Evolutionary conservation across 2,797 vertebrate genomes (phyloP).

Genomic region (Pelobates cultripes): DNA sequence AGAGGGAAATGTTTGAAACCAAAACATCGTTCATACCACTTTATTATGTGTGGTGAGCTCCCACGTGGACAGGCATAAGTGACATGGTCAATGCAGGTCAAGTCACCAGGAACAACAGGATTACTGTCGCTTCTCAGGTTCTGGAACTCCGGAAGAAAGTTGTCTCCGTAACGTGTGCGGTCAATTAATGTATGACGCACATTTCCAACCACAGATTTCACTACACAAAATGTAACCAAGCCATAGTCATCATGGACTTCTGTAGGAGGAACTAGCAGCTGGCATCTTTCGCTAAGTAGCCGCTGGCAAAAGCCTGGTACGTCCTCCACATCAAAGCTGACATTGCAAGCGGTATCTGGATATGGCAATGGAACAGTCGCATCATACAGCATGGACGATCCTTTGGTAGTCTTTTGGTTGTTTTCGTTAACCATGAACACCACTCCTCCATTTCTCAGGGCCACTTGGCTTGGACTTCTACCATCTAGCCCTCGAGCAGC

Average conservation of each 20-base stretch:
- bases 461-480: conserved; percentile 75
- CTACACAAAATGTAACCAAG: conserved; percentile 78
- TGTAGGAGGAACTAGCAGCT: conserved; percentile 78
- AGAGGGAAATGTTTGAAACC: conserved; percentile 86
- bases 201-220: conserved; percentile 82
- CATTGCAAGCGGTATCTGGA: conserved; percentile 84
- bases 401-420: too few relatives aligned
- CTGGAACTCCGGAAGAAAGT: conserved; percentile 86
- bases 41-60: conserved; percentile 69
- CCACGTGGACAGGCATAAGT: conserved; percentile 80
- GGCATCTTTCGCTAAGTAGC: conserved; percentile 77
- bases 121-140: conserved; percentile 28
- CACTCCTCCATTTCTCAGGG: conserved; percentile 77
- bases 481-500: conserved; percentile 72
- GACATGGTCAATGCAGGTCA: conserved; percentile 90
- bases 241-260: conserved; percentile 74
- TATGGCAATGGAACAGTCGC: conserved; percentile 47
- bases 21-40: conserved; percentile 85
- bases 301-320: conserved; percentile 69
- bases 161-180: conserved; percentile 73
- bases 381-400: conserved; percentile 13
- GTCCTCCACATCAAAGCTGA: conserved; percentile 89
- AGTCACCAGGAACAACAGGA: conserved; percentile 51
- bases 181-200: conserved; percentile 89
- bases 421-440: conserved; percentile 80